Conservation (phyloP, 2,113 vertebrate genomes). For the Cyanistes caeruleus region DNA sequence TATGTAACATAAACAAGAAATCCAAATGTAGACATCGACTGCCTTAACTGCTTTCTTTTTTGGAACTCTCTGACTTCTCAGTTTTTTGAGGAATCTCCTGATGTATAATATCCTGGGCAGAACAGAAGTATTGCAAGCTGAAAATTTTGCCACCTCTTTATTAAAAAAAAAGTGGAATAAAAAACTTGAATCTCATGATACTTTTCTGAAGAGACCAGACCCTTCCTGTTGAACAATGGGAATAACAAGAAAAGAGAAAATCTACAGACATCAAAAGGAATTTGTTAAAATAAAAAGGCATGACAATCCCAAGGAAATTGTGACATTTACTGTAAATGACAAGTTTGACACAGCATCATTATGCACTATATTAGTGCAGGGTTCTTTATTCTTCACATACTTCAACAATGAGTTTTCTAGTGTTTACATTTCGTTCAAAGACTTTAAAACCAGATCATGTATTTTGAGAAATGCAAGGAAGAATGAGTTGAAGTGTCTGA, state of each 20-base stretch:
- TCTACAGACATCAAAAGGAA: slow-evolving; percentile 64
- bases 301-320: slow-evolving; percentile 77
- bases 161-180: slow-evolving; percentile 42
- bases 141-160: slow-evolving; percentile 66
- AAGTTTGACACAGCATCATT: slow-evolving; percentile 74
- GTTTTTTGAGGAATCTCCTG: slow-evolving; percentile 81
- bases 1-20: slow-evolving; percentile 83
- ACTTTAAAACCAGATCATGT: slow-evolving; percentile 70
- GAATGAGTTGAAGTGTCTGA: slow-evolving; percentile 71
- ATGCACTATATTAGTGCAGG: slow-evolving; percentile 98
- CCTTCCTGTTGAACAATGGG: slow-evolving; percentile 72
- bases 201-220: slow-evolving; percentile 61
- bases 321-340: slow-evolving; percentile 76
- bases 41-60: slow-evolving; percentile 82
- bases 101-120: slow-evolving; percentile 60
- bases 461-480: slow-evolving; percentile 68
- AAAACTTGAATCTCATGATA: slow-evolving; percentile 50
- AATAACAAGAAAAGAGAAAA: slow-evolving; percentile 27
- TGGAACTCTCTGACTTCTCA: slow-evolving; percentile 77
- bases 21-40: slow-evolving; percentile 81
- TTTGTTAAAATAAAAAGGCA: slow-evolving; percentile 54
- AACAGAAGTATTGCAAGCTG: slow-evolving; percentile 61
- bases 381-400: slow-evolving; percentile 80
- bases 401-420: slow-evolving; percentile 88
- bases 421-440: slow-evolving; percentile 82